Base-by-base conservation (phyloP, 2,113 vertebrate genomes). In the Campylorhamphus procurvoides region DNA sequence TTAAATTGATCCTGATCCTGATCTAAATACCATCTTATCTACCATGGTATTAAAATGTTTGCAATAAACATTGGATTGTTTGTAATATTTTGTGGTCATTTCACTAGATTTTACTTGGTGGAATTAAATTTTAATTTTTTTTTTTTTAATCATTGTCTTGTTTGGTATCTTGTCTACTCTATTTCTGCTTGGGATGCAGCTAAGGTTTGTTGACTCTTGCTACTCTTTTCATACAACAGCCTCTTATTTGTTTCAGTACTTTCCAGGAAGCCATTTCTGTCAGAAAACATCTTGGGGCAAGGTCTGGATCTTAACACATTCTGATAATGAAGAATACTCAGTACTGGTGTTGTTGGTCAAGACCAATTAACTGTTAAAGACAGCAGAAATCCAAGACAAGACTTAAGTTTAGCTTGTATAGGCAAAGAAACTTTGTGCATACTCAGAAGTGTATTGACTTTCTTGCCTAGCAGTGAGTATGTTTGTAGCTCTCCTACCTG, bases 61-160 rank as follows among this genome's bases (percentile, higher is more conserved):
- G 69, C 55, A 96, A 60, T 92, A 91, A 89, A 83, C 68, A 77
- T 40, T 68, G 53, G 27, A 16, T 73, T 81, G 68, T 69, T 95
- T 80, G 31, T 80, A 87, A 35, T 80, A 74, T 80, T 95, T 91
- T 86, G 22, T n/a, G 64, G 37, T 55, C 12, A 52, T 89, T 91
- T 90, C 37, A 52, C 31, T 69, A 53, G 55, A 62, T 82, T 78
- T 84, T 92, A 12, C 49, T 44, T 82, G 28, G 24, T 93, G 18
- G 27, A 90, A 86, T 82, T 94, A 69, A 68, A 81, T n/a, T 78
- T 52, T 76, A 82, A 9, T 75, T 16, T 62, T 77, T 87, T 84
- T 94, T 74, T 39, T 40, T 40, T 40, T 40, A 79, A 33, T 66
- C 33, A 33, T 4, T 75, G 10, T 55, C 14, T 76, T 77, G 8